Evolutionary conservation across 2,888 invertebrate genomes (phyloP), one percentile per base, ranked within the genome.

Genomic region (Flabesymbios commensalis): DNA sequence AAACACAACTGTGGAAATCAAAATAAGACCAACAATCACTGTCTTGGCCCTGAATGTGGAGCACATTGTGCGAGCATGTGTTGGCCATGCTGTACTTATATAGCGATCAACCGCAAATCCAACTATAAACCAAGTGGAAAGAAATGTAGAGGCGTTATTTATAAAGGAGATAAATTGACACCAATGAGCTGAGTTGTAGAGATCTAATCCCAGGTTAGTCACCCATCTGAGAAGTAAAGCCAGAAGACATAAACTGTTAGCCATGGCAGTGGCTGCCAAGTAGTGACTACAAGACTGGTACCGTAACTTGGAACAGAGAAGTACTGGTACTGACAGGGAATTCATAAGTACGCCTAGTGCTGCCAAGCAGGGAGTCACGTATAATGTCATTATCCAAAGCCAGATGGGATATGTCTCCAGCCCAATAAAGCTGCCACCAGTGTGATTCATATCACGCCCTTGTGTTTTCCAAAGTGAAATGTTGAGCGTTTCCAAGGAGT

Each of bases 121-220:
- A 10, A 51, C 57, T 17, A 61, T 52, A 28, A 49, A 43, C 61
- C 61, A 61, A 2, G 43, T 39, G 26, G 57, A 57, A 3, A 61
- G 41, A 39, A 61, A 57, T 17, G 45, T 28, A 36, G 42, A 57
- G n/a, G 31, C 26, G 39, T 41, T 47, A 28, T 39, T 57, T 36
- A 61, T n/a, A 28, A 57, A 61, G 5, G 57, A 10, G 24, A 61
- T 45, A n/a, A 61, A 42, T 52, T 61, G 61, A 41, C 61, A 61
- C 31, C 17, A 24, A 2, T 51, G 57, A 17, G 45, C 22, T 5
- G 49, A 51, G 28, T 51, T 47, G 43, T 57, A n/a, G 14, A 43
- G 17, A 5, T 48, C 41, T n/a, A 61, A 19, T 2, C 36, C 51
- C 14, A 61, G 33, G 10, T 39, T 19, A 26, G n/a, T 41, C 31